Conservation (phyloP, 2,113 vertebrate genomes). For the Synodontis membranacea region DNA sequence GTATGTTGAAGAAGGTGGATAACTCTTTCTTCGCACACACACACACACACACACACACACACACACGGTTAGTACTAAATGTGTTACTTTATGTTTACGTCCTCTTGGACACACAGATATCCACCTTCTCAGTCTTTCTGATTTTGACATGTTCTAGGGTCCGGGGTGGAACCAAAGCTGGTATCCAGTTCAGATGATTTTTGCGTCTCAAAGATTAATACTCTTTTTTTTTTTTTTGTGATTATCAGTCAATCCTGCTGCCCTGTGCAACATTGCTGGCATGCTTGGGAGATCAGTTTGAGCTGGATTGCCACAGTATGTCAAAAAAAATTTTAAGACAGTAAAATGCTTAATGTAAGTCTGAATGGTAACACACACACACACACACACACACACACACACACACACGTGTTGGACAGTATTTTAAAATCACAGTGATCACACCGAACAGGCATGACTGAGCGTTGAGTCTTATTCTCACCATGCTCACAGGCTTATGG, state of each 20-base stretch:
- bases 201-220: background rate
- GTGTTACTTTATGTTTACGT: background rate
- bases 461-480: conserved; percentile 76
- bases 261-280: background rate
- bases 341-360: conserved; percentile 20
- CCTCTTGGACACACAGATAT: background rate
- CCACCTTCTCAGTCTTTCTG: background rate
- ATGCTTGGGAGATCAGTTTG: background rate
- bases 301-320: conserved; percentile 21
- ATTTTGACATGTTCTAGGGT: background rate
- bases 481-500: conserved; percentile 68
- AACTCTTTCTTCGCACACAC: background rate
- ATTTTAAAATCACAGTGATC: conserved; percentile 77
- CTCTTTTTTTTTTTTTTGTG: background rate
- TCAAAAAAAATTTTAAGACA: conserved; percentile 17
- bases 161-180: background rate
- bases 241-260: conserved; percentile 18
- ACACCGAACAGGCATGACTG: conserved; percentile 79
- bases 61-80: background rate
- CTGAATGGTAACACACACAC: background rate
- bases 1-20: background rate
- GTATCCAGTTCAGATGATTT: background rate
- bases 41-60: background rate
- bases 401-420: conserved; percentile 61
- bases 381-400: conserved; percentile 19